Base-by-base conservation (phyloP, 2,888 invertebrate genomes). In the Platycheirus albimanus region DNA sequence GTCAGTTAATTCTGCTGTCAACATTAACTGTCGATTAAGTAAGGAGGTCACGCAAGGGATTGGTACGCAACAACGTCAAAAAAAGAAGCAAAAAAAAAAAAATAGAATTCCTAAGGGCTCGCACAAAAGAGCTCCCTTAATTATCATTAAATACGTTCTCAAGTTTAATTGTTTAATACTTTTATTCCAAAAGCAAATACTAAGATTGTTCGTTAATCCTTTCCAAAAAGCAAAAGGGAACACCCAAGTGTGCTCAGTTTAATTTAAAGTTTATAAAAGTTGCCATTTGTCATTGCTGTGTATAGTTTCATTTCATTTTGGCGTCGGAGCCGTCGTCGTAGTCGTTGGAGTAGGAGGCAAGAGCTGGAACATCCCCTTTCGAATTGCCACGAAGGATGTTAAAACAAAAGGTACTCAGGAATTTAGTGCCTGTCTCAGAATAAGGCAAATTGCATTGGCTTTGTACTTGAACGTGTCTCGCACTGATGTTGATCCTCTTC, bases 11-110 rank as follows among this genome's bases (percentile, higher is more conserved):
- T 81, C 47, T 77, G 77, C 81, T 81, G 81, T 81, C 81, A 81
- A 81, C 81, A 81, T 77, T 81, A 71, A 81, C 81, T 72, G 81
- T 81, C 81, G 71, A 81, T 81, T 81, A 81, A 81, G 77, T 81
- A 81, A 77, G 77, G 77, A 81, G 77, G 81, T 81, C 81, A 81
- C 81, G 77, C 77, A 81, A 77, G 36, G 67, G 77, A 81, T 72
- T 66, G 15, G 28, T 24, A 54, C 38, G 36, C 24, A 38, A 67
- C 15, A 43, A 5, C 17, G 8, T 58, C 28, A 61, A 38, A 51
- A 38, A 49, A 66, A 20, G 19, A 41, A 8, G 6, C 5, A 30
- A 51, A 49, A 66, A 20, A 30, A 41, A 8, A 3, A 4, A 30
- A 51, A 51, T 51, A 41, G 17, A 66, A 47, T 66, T 54, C 81